Base-by-base conservation (phyloP, 1,140 invertebrate species). In the Luehdorfia chinensis region DNA sequence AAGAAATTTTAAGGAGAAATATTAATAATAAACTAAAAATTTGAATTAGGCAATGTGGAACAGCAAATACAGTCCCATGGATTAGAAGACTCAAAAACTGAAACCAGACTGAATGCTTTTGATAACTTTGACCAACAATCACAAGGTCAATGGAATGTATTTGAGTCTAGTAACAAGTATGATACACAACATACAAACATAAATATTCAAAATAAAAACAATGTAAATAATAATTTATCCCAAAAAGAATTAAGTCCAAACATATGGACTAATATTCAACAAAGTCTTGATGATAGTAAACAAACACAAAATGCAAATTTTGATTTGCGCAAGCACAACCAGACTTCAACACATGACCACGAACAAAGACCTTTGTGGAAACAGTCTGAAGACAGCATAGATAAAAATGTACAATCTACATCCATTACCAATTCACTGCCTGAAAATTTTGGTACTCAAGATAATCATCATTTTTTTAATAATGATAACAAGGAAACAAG, bases 1-100 rank as follows among this genome's bases (percentile, higher is more conserved):
- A 3, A 27, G 9, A 2, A 27, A 8, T 2, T 27, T 27, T 27
- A 27, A 27, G 6, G 1, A 27, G 12, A 3, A 7, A 8, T 23
- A 23, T 13, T 39, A 43, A 30, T 28, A 15, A 43, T 23, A 16
- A 16, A 28, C 15, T 16, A n/a, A 30, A 43, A 12, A 30, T 43
- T 43, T 43, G 16, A 28, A 43, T 5, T 54, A 46, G 45, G 61
- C 36, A 47, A 50, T 51, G 2, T 55, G 3, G 53, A 45, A 33
- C 57, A 57, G 47, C 47, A 57, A 37, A 39, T 32, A 18, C 55
- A 56, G 45, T 43, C 39, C 13, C 23, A 27, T 15, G 18, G 21
- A 25, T 23, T 13, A 23, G 19, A 39, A 43, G n/a, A 14, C 23
- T 5, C 8, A 43, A 18, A 16, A 16, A 31, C 6, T 9, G 12